Evolutionary conservation across 2,113 vertebrate genomes (phyloP).

Genomic region (Neodontobutis hainanensis): DNA sequence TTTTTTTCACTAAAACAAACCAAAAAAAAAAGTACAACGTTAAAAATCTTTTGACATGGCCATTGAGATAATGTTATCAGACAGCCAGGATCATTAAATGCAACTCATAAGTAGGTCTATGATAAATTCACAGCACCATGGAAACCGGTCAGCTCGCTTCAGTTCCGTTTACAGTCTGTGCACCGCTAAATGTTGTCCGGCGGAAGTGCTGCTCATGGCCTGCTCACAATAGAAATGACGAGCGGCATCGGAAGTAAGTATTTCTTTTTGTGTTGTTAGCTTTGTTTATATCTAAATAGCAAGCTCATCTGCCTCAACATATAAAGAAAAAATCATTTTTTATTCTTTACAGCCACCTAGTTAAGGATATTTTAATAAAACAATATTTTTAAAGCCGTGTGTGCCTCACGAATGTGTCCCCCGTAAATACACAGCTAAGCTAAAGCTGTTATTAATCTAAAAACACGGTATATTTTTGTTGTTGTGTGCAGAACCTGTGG

Average conservation of each 20-base stretch:
- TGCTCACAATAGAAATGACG: conserved; percentile 75
- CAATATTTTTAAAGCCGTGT: conserved; percentile 15
- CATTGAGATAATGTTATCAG: too few species aligned
- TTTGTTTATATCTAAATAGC: neutral
- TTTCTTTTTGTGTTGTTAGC: neutral
- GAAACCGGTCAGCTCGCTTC: too few species aligned
- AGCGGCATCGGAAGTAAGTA: conserved; percentile 81
- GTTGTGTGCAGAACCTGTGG: neutral
- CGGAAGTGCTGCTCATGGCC: conserved; percentile 59
- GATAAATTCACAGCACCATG: too few species aligned
- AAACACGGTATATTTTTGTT: too few species aligned
- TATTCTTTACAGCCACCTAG: accelerated
- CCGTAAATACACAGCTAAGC: conserved; percentile 51
- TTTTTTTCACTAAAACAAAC: too few species aligned
- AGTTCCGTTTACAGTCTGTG: conserved; percentile 30
- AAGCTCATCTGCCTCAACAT: accelerated
- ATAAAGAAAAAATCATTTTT: accelerated
- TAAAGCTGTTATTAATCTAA: conserved; percentile 19
- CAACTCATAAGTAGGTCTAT: too few species aligned
- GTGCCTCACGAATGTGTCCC: conserved; percentile 67
- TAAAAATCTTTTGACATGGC: too few species aligned
- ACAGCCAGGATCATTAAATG: too few species aligned
- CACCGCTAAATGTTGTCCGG: conserved; percentile 49
- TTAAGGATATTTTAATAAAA: neutral
- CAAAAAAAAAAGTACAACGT: too few species aligned